Conservation (phyloP, 1,140 invertebrate species). For the Argopecten irradians region DNA sequence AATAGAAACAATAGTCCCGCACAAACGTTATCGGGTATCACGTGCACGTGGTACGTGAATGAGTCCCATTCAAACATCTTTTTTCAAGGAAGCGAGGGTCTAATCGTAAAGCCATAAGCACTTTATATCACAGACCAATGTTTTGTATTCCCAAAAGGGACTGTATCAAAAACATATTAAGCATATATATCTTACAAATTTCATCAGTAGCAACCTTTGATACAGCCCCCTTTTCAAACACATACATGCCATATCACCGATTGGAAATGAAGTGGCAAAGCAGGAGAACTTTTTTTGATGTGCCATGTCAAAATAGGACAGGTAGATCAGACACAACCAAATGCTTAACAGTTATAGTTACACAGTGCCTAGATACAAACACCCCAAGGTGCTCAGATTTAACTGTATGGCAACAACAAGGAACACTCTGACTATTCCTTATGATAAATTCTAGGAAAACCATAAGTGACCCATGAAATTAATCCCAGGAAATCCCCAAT, state of each 20-base stretch:
- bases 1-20: too few relatives aligned
- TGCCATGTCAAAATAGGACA: not conserved
- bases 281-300: not conserved
- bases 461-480: too few relatives aligned
- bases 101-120: not conserved
- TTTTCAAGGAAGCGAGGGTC: not conserved
- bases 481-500: too few relatives aligned
- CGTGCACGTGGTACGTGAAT: too few relatives aligned
- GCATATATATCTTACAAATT: not conserved
- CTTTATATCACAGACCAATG: not conserved
- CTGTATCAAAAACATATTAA: not conserved
- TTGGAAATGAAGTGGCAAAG: not conserved
- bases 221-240: conserved; percentile 7
- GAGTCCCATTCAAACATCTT: too few relatives aligned
- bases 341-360: not conserved
- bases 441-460: too few relatives aligned
- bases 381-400: not conserved
- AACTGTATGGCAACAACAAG: too few relatives aligned
- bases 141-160: conserved; percentile 17
- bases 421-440: not conserved
- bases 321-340: not conserved
- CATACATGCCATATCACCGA: not conserved
- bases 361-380: not conserved
- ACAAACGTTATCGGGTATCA: too few relatives aligned
- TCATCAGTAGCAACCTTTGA: not conserved